These are phyloP conservation scores for Goniozus legneri DNA, from an alignment of 1,140 invertebrate genomes.

Conservation along the genomic window DNA sequence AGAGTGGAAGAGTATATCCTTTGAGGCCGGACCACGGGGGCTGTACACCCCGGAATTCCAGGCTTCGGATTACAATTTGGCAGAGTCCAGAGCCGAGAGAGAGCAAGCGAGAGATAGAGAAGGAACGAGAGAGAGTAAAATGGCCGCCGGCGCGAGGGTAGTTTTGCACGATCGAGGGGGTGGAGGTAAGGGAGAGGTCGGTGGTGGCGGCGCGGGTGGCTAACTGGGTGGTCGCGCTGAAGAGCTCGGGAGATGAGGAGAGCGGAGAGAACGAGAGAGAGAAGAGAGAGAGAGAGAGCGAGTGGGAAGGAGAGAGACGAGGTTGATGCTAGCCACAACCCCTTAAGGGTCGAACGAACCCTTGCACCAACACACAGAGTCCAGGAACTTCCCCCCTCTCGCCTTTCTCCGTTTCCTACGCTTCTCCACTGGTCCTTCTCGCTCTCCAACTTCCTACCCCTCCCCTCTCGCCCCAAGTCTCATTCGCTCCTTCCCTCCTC, in stretches of 20 bases:
- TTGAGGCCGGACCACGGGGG: slow-evolving; percentile 42
- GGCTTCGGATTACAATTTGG: slow-evolving; percentile 51
- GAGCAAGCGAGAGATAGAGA: slow-evolving; percentile 12
- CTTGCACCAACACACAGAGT: slow-evolving; percentile 44
- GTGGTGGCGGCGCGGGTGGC: slow-evolving; percentile 7
- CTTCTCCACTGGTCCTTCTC: neutral
- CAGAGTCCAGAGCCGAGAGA: slow-evolving; percentile 40
- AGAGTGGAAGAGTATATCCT: slow-evolving; percentile 39
- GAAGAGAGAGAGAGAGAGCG: slow-evolving; percentile 27
- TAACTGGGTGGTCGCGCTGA: slow-evolving; percentile 10
- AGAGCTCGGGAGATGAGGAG: slow-evolving; percentile 25
- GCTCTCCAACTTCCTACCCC: neutral
- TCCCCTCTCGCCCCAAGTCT: slow-evolving; percentile 7
- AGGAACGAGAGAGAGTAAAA: slow-evolving; percentile 43
- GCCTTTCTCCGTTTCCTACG: slow-evolving; percentile 6
- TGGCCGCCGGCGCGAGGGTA: slow-evolving; percentile 50
- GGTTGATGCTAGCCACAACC: slow-evolving; percentile 53
- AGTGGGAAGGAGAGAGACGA: slow-evolving; percentile 26
- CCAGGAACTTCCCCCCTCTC: slow-evolving; percentile 27
- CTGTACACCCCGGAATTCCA: slow-evolving; percentile 35
- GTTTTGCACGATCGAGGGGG: slow-evolving; percentile 30
- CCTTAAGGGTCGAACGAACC: slow-evolving; percentile 55
- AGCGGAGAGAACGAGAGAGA: slow-evolving; percentile 23
- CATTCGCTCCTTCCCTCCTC: slow-evolving; percentile 11
- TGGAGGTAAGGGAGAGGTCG: slow-evolving; percentile 16